Evolutionary conservation across 2,888 invertebrate genomes (phyloP), one percentile per base, ranked within the genome.

Genomic region (Eudemis profundana): DNA sequence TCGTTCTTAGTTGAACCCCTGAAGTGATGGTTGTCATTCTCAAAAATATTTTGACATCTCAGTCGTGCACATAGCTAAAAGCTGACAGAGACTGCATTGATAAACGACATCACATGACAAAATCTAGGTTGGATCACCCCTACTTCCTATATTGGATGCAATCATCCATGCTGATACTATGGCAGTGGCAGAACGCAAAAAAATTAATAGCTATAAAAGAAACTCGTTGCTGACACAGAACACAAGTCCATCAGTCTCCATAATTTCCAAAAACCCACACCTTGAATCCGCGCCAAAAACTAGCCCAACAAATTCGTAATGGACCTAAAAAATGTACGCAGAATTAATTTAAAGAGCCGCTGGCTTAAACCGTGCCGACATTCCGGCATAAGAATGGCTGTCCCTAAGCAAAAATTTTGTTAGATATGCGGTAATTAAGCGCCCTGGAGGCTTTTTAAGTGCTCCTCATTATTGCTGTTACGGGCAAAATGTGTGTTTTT

Each of bases 361-460:
- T 3, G 4, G 19, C 29, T 19, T 38, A 38, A 62, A 27, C 47
- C 2, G 47, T 15, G 29, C 29, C 36, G 40, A 33, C 49, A 64
- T 64, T 57, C 64, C 64, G 29, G 36, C 19, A 29, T 23, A 57
- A 57, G 64, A 64, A 59, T 64, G 57, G 57, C 44, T 36, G 57
- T 50, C 57, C 64, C 57, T 59, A 36, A 36, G 50, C 64, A 64
- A 63, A 50, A 50, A 44, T 57, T 57, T 57, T 64, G 57, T 19
- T 44, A 64, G 44, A 57, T 44, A 64, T 64, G 64, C 64, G 23
- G 50, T 51, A 57, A 64, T 64, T 64, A 59, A 57, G 49, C 14
- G 44, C 42, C 50, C 40, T 12, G 40, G 50, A n/a, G 40, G 17
- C 42, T 57, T 57, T 63, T 57, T 36, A 64, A 44, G 50, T 44